Base-by-base conservation (phyloP, 64 coral and sea anemone genomes). In the Cladopsammia gracilis region DNA sequence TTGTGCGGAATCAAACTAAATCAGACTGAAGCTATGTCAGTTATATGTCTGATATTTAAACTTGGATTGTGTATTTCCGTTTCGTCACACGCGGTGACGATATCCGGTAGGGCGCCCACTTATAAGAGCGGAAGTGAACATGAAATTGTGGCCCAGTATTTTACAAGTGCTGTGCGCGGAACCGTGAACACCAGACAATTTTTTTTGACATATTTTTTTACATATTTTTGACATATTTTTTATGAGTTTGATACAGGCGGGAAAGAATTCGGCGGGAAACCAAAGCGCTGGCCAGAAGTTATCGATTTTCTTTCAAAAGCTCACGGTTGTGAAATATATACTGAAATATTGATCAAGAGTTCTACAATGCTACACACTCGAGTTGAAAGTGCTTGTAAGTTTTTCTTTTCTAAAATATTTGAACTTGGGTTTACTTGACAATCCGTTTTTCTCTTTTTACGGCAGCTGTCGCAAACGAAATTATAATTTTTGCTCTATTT, bases 381-480 rank as follows among this genome's bases (percentile, higher is more conserved):
- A n/a, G n/a, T n/a, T n/a, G n/a, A n/a, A n/a, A n/a, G 26, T 72
- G 70, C 70, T 44, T 72, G 70, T 72, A 44, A 72, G 70, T 44
- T 72, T 72, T 72, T 45, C 25, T 72, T 43, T 72, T 72, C 70
- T 72, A 72, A 72, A 72, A 72, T 72, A 72, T 72, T 72, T 72
- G 25, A 72, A 72, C 70, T 72, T 34, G 42, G 64, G 64, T 67
- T 67, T 67, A 4, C 64, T 67, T 67, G 64, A 67, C 64, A 20
- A 67, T 67, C 14, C 14, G 18, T 24, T n/a, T 68, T 24, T 24
- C 64, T 5, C n/a, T 22, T 5, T 24, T 68, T 5, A 68, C 4
- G 19, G n/a, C 18, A 68, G n/a, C n/a, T 68, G 64, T 24, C 19
- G n/a, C 4, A 24, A 68, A 68, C 4, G 19, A n/a, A 68, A 68